Evolutionary conservation across 2,113 vertebrate species (phyloP).

Genomic region (Oreochromis spilurus): DNA sequence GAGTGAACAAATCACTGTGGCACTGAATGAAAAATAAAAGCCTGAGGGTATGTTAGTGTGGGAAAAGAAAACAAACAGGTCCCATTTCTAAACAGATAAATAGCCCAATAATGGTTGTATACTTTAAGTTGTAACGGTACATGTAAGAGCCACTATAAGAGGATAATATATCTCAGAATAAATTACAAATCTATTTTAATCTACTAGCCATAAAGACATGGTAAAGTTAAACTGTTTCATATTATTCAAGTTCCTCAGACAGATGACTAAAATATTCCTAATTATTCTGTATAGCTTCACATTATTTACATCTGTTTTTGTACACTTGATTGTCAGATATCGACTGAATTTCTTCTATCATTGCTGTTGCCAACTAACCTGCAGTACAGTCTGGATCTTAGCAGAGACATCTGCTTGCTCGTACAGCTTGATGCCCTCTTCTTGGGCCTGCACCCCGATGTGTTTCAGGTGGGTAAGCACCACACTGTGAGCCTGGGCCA

Average conservation of each 20-base stretch:
- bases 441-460: constrained; percentile 73
- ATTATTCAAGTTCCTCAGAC: not conserved
- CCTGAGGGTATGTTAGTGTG: not conserved
- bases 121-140: not conserved
- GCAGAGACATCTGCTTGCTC: constrained; percentile 97
- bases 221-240: not conserved
- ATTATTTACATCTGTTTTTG: not conserved
- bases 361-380: constrained; percentile 73
- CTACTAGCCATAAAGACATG: not conserved
- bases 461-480: constrained; percentile 88
- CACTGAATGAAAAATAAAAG: not conserved
- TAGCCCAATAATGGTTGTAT: not conserved
- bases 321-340: not conserved
- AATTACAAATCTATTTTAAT: not conserved
- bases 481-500: constrained; percentile 86
- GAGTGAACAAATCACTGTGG: not conserved
- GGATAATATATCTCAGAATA: not conserved
- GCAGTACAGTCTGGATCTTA: constrained; percentile 95
- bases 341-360: not conserved
- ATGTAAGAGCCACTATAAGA: not conserved
- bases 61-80: not conserved
- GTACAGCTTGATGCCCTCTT: constrained; percentile 90
- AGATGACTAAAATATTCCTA: not conserved
- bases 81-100: not conserved
- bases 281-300: not conserved